Conservation (phyloP, 1,140 invertebrate species). For the Pararge aegeria region DNA sequence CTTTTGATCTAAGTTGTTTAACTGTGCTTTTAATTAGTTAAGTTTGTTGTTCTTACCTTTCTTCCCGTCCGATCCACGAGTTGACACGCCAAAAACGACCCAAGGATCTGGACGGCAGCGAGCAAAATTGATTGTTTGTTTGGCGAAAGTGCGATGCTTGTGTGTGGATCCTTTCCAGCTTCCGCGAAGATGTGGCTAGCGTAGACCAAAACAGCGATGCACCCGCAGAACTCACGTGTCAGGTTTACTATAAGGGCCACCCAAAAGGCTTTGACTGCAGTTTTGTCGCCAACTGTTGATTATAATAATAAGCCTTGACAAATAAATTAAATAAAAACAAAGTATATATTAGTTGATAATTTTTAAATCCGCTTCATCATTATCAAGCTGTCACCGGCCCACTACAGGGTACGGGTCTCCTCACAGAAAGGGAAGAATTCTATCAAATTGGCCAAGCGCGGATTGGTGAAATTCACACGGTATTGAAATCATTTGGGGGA, state of each 20-base stretch:
- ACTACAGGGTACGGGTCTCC: no score
- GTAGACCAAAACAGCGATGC: constrained; percentile 67
- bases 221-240: constrained; percentile 67
- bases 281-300: constrained; percentile 50
- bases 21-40: no score
- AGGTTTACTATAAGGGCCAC: constrained; percentile 65
- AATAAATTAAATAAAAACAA: no score
- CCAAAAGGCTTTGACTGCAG: constrained; percentile 65
- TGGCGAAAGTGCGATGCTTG: constrained; percentile 55
- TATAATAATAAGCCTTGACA: neutral
- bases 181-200: constrained; percentile 68
- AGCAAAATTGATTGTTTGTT: constrained; percentile 69
- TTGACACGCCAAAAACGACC: constrained; percentile 68
- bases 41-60: constrained; percentile 45
- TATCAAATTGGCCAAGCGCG: no score
- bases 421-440: no score
- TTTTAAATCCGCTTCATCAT: no score
- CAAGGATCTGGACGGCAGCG: constrained; percentile 62
- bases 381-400: no score
- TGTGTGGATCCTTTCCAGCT: constrained; percentile 50
- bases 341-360: no score
- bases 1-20: no score
- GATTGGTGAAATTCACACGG: no score
- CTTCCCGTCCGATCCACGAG: constrained; percentile 64
- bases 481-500: no score